Evolutionary conservation across 2,113 vertebrate genomes (phyloP).

Genomic region (Microcebus lehilahytsara): DNA sequence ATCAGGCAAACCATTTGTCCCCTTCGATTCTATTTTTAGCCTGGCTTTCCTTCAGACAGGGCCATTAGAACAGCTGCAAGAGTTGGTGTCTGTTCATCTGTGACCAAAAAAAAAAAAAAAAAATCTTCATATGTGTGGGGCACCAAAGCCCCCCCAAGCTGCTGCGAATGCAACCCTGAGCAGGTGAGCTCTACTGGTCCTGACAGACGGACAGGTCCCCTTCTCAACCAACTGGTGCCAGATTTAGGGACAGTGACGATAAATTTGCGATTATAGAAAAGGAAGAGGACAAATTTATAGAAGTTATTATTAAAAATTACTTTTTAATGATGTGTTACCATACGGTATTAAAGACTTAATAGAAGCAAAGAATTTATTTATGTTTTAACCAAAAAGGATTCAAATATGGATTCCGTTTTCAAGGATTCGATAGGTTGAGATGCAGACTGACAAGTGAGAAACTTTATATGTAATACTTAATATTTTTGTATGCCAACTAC

Average conservation of each 20-base stretch:
- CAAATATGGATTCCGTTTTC: not conserved
- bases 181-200: not conserved
- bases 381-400: not conserved
- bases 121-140: not conserved
- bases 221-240: not conserved
- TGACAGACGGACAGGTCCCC: too few relatives aligned
- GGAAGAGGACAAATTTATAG: not conserved
- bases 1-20: conserved; percentile 54
- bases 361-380: not conserved
- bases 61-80: conserved; percentile 45
- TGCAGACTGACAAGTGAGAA: not conserved
- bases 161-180: not conserved
- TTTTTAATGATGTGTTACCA: not conserved
- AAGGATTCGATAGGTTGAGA: not conserved
- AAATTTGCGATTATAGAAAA: not conserved
- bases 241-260: not conserved
- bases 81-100: not conserved
- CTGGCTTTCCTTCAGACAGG: conserved; percentile 15
- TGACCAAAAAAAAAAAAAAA: not conserved
- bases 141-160: not conserved
- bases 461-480: not conserved
- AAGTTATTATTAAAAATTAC: not conserved
- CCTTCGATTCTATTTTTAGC: conserved; percentile 58
- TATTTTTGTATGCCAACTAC: not conserved
- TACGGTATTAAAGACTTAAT: not conserved